A percentile compares a stretch with the other conserved stretches of the same genome.
Conservation (phyloP, 2,797 vertebrate genomes). For the Sebastes minor region DNA sequence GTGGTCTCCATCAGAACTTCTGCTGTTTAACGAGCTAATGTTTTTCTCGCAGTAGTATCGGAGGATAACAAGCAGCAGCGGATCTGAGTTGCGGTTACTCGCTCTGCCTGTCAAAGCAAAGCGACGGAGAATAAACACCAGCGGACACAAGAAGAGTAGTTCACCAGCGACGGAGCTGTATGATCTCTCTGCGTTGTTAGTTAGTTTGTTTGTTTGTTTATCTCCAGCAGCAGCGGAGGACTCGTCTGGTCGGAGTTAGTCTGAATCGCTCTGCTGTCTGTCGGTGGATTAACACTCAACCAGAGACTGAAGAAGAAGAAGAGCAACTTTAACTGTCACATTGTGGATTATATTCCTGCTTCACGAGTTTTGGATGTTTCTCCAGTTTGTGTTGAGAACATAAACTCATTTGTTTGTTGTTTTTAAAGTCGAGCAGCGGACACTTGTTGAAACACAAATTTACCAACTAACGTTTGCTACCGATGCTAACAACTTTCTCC, state of each 20-base stretch:
- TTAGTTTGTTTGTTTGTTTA: neutral
- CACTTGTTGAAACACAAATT: constrained; percentile 68
- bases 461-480: constrained; percentile 32
- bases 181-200: too few species aligned
- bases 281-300: constrained; percentile 61
- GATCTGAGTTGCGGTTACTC: constrained; percentile 23
- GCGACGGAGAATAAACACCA: neutral
- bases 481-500: constrained; percentile 40
- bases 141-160: too few species aligned
- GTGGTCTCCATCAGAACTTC: constrained; percentile 10
- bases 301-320: constrained; percentile 21
- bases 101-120: neutral
- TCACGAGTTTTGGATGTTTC: neutral
- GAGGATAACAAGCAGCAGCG: constrained; percentile 47
- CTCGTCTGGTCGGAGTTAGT: constrained; percentile 51
- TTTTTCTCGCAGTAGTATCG: constrained; percentile 51
- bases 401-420: neutral
- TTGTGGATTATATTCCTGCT: constrained; percentile 21
- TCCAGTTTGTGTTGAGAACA: neutral
- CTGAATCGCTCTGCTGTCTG: constrained; percentile 26
- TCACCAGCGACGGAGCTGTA: neutral
- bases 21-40: constrained; percentile 34
- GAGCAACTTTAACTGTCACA: constrained; percentile 33
- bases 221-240: constrained; percentile 14
- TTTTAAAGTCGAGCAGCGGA: constrained; percentile 25